Evolutionary conservation across 1,140 invertebrate species (phyloP), one percentile per base, ranked within the genome.

Genomic region (Aphaenogaster rudis): DNA sequence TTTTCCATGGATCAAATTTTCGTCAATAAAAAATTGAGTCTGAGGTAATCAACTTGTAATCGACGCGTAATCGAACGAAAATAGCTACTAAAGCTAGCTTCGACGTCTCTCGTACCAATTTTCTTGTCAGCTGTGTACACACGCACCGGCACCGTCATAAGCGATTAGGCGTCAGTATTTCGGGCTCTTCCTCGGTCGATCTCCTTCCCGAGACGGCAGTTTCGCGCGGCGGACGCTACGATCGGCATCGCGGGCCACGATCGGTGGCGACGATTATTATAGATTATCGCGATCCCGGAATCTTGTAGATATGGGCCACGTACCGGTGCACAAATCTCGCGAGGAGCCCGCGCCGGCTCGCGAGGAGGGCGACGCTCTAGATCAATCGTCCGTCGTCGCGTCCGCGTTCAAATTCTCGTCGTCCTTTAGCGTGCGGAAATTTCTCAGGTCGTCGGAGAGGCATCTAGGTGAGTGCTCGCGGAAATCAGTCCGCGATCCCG

Each of bases 121-220:
- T 67, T 45, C 42, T n/a, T 13, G 36, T 61, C 69, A 84, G 69
- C 80, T 84, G 67, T 84, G 54, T 74, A 74, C 33, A 50, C n/a
- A 52, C 50, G 57, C 36, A 48, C 3, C 50, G 48, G 21, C 50
- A 66, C 15, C 45, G 78, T 48, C 11, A 39, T 21, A 36, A 52
- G 61, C n/a, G 63, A 69, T 80, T 52, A 42, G 8, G 42, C 36
- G 77, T n/a, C 17, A n/a, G 48, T 33, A 15, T 52, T 54, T 69
- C 36, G 33, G 33, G 7, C 21, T 82, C 8, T 71, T 81, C 52
- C 13, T 57, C 45, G 13, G 33, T 33, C 50, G 45, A 66, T 54
- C 48, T 54, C n/a, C 28, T 11, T 33, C 17, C 8, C 39, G 21
- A 42, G 4, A 6, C 54, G 33, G 63, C 9, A 69, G 36, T 69